These are phyloP conservation scores for Chrysotoxum bicinctum DNA, from an alignment of 2,888 invertebrate genomes.

Conservation along the genomic window DNA sequence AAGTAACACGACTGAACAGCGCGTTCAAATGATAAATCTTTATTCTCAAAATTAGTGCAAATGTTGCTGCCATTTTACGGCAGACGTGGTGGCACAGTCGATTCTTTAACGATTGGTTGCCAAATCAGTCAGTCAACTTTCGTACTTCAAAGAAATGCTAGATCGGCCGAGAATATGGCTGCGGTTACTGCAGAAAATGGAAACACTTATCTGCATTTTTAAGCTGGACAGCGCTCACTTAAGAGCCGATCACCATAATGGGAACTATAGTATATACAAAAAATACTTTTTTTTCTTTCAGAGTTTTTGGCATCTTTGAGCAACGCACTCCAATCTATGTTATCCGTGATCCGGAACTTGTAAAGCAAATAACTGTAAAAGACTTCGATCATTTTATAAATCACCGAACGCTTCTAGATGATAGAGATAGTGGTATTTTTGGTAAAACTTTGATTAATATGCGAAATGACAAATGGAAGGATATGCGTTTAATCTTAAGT, in stretches of 20 bases:
- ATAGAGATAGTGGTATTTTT: constrained; percentile 82
- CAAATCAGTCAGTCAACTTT: too few relatives aligned
- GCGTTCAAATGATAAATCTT: too few relatives aligned
- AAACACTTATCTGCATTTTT: background rate
- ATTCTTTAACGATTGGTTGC: too few relatives aligned
- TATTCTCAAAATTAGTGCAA: too few relatives aligned
- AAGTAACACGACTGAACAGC: too few relatives aligned
- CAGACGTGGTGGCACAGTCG: too few relatives aligned
- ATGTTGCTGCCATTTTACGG: too few relatives aligned
- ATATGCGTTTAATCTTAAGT: constrained; percentile 79
- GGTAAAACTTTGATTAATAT: constrained; percentile 82
- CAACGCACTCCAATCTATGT: constrained; percentile 80
- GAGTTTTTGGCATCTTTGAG: constrained; percentile 82
- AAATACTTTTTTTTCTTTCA: constrained; percentile 68
- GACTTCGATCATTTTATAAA: constrained; percentile 84
- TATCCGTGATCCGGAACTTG: constrained; percentile 83
- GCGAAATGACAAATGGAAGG: constrained; percentile 80
- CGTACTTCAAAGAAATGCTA: too few relatives aligned
- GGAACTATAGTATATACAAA: background rate
- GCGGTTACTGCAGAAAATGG: too few relatives aligned
- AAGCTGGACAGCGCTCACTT: background rate
- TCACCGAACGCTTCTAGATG: constrained; percentile 79
- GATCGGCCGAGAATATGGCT: too few relatives aligned
- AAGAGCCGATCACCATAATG: background rate
- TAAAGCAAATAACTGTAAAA: too few relatives aligned